These are phyloP conservation scores for Cuculus canorus DNA, from an alignment of 2,797 vertebrate species.

Conservation along the genomic window DNA sequence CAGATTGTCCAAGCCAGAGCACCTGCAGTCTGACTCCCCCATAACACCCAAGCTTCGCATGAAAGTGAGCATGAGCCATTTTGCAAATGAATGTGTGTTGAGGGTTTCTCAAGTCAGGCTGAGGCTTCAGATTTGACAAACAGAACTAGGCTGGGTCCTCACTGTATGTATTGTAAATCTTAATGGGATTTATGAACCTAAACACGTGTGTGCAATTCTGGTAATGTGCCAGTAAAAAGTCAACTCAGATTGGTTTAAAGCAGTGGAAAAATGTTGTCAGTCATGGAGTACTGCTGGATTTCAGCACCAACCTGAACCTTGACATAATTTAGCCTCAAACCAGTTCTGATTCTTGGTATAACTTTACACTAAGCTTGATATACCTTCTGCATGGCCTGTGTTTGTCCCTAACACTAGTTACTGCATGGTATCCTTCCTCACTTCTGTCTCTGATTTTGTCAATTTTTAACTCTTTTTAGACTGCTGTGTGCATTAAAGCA, in stretches of 20 bases:
- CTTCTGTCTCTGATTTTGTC: background rate
- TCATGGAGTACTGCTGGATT: background rate
- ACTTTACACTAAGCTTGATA: background rate
- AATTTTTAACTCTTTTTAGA: background rate
- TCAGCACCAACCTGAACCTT: background rate
- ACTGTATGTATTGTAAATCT: background rate
- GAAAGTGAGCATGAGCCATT: background rate
- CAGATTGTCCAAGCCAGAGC: background rate
- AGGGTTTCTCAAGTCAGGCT: background rate
- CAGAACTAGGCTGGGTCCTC: background rate
- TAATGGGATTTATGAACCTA: background rate
- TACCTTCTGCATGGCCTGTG: background rate
- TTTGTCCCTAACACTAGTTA: background rate
- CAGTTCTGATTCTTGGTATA: background rate
- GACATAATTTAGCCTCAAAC: background rate
- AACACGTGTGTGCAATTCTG: background rate
- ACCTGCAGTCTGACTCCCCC: background rate
- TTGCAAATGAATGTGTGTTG: accelerated
- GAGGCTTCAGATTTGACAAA: background rate
- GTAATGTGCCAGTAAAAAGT: background rate
- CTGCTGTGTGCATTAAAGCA: background rate
- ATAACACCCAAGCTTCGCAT: background rate
- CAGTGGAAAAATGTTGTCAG: background rate
- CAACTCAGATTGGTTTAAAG: background rate
- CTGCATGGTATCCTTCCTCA: background rate